Conservation (phyloP, 2,888 invertebrate genomes). For the Cyrtodaria siliqua region DNA sequence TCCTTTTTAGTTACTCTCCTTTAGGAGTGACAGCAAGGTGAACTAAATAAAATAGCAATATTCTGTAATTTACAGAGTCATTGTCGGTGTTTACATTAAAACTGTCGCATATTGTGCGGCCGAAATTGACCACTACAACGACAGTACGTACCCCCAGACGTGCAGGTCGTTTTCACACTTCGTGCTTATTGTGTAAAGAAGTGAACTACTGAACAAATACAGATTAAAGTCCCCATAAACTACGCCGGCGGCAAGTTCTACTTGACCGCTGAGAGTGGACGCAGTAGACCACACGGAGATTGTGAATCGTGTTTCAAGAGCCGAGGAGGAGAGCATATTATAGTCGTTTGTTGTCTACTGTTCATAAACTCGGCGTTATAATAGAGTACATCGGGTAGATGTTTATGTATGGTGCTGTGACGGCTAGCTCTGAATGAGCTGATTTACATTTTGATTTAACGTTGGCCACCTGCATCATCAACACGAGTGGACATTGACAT, state of each 20-base stretch:
- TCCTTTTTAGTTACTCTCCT: no score
- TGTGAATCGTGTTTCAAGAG: slow-evolving; percentile 9
- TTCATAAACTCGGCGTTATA: no score
- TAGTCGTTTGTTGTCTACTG: no score
- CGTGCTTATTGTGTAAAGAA: slow-evolving; percentile 1
- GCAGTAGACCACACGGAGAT: slow-evolving; percentile 29
- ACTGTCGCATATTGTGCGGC: no score
- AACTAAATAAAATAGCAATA: no score
- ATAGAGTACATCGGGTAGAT: not conserved
- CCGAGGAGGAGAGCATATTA: not conserved
- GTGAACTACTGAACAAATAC: not conserved
- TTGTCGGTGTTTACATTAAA: no score
- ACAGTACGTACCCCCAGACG: not conserved
- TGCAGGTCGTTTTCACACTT: slow-evolving; percentile 8
- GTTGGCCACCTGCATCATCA: slow-evolving; percentile 29
- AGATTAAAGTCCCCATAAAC: not conserved
- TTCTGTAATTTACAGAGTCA: no score
- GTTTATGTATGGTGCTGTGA: slow-evolving; percentile 14
- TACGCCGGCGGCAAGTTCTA: not conserved
- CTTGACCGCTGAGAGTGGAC: slow-evolving; percentile 7
- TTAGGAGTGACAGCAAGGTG: no score
- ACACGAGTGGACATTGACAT: not conserved
- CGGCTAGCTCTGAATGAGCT: slow-evolving; percentile 20
- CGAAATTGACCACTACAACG: not conserved
- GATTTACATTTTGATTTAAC: slow-evolving; percentile 41